phyloP scores from a whole-genome alignment of 2,113 vertebrate species.

The Atrichornis clamosus region DNA sequence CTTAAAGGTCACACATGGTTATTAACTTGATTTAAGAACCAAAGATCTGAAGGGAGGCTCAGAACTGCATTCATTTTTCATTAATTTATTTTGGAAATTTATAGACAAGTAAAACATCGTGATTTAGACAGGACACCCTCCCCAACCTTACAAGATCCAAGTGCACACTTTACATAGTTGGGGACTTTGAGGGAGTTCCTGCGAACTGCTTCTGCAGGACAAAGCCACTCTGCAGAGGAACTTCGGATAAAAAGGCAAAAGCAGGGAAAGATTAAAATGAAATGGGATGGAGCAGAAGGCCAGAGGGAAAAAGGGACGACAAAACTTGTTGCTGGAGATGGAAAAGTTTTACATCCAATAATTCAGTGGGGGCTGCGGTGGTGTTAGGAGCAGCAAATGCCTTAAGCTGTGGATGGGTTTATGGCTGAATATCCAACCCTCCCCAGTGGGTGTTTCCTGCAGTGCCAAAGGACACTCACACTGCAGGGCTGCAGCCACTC shows the following conservation, averaged over 20 bases:
- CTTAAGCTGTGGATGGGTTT: not conserved
- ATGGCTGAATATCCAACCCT: not conserved
- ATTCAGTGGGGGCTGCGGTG: not conserved
- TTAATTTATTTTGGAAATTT: not conserved
- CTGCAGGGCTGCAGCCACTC: not conserved
- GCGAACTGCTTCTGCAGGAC: not conserved
- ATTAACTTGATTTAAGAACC: not conserved
- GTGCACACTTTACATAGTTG: fast-evolving
- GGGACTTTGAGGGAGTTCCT: not conserved
- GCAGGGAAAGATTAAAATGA: not conserved
- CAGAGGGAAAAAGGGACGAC: not conserved
- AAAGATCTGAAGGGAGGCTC: not conserved
- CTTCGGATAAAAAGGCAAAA: not conserved
- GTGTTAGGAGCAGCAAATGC: not conserved
- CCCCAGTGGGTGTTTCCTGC: not conserved
- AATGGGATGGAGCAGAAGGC: not conserved
- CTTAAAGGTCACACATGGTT: not conserved
- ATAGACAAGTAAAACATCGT: not conserved
- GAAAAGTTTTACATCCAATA: not conserved
- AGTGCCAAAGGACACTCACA: not conserved
- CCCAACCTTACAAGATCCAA: not conserved
- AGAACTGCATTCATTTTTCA: not conserved
- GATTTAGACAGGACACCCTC: not conserved
- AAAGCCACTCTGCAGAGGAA: not conserved
- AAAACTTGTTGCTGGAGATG: not conserved